Evolutionary conservation across 1,140 invertebrate species (phyloP), one percentile per base, ranked within the genome.

Genomic region (Drosophila nigromelanica): DNA sequence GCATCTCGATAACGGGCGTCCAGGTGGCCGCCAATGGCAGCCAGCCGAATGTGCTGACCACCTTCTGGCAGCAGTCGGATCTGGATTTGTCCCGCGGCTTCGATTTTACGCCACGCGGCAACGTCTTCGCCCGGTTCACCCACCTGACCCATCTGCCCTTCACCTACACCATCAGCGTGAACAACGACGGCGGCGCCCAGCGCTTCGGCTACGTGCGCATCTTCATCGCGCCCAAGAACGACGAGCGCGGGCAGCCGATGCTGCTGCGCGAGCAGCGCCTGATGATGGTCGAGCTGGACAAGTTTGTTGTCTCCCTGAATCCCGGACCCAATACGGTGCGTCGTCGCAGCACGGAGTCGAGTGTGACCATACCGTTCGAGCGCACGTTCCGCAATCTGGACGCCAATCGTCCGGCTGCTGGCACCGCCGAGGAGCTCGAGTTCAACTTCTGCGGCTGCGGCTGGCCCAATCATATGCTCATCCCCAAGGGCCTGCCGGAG

Each of bases 401-500:
- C 0, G 81, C 90, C 1, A 93, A 91, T 52, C 92, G 95, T 0
- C 94, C 94, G 3, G 92, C 92, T 0, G 91, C 92, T 27, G 94
- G 93, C 5, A 83, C 90, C 0, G 81, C 93, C 3, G 89, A 92
- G 2, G 93, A 94, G 35, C 93, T 93, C 0, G 93, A 94, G 78
- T 96, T 95, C 91, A 95, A 96, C 90, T 96, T 96, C 93, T 97
- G 97, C 91, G 96, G 96, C 37, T 97, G 96, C 90, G 97, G 97
- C 47, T 97, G 96, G 96, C 97, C 97, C 1, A 94, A 97, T 48
- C 96, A 98, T 87, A 95, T 97, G 95, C 93, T 98, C 1, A 89
- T 97, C 24, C 95, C 96, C 0, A 96, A 95, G 91, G 97, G 97
- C 24, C 94, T 91, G 3, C 90, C 93, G 3, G 93, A 94, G 62